Evolutionary conservation across 2,888 invertebrate genomes (phyloP).

Genomic region (Molanna angustata): DNA sequence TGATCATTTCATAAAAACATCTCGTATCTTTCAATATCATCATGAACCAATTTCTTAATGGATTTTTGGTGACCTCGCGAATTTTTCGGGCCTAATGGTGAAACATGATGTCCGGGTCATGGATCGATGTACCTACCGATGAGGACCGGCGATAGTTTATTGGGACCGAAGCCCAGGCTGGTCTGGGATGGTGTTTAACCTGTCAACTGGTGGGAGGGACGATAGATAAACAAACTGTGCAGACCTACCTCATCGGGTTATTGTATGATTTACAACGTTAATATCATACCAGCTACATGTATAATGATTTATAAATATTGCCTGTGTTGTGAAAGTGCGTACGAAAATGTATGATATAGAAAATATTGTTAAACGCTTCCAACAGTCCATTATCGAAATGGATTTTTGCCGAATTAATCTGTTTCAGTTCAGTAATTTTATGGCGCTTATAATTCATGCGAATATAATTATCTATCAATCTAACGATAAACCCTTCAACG

Average conservation of each 20-base stretch:
- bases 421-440: too few relatives aligned
- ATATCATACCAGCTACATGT: constrained; percentile 26
- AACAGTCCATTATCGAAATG: constrained; percentile 15
- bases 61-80: too few relatives aligned
- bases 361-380: neutral
- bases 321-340: constrained; percentile 18
- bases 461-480: neutral
- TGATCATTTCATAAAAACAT: too few relatives aligned
- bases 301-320: constrained; percentile 28
- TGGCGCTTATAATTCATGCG: too few relatives aligned
- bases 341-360: constrained; percentile 1
- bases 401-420: too few relatives aligned
- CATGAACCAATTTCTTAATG: too few relatives aligned
- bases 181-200: constrained; percentile 25
- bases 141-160: constrained; percentile 23
- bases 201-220: constrained; percentile 20
- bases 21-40: too few relatives aligned
- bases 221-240: constrained; percentile 18
- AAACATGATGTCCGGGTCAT: too few relatives aligned
- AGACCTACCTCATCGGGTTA: constrained; percentile 21
- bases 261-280: constrained; percentile 26
- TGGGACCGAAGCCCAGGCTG: constrained; percentile 19
- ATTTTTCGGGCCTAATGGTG: too few relatives aligned
- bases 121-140: too few relatives aligned
- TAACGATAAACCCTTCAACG: too few relatives aligned